Evolutionary conservation across 2,113 vertebrate genomes (phyloP), one percentile per base, ranked within the genome.

Genomic region (Cyprinus carpio): DNA sequence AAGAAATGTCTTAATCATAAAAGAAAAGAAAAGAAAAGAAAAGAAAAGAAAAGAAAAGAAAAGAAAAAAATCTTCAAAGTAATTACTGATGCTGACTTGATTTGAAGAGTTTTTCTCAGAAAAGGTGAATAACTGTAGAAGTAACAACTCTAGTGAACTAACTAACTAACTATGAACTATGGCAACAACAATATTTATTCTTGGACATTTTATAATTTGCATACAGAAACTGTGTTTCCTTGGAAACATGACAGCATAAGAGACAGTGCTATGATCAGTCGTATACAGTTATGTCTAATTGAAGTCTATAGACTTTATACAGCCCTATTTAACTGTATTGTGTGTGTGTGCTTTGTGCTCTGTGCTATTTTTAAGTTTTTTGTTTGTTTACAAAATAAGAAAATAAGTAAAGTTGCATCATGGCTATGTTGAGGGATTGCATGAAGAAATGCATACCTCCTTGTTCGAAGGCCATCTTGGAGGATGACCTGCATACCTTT

Each of bases 181-280:
- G 20, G 5, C 31, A 75, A 75, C 4, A 51, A 15, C 13, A 18
- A 29, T 54, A 15, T 76, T 75, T 49, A 75, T 54, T 75, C 8
- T 51, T 54, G 46, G 75, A 34, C 75, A 25, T n/a, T n/a, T 78
- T 77, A 29, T 75, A 25, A 77, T 15, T 62, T 31, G 18, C 46
- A 62, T 62, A 37, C 31, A 37, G 56, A 79, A 79, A 40, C 51
- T 34, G 3, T 37, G 76, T 79, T 79, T 79, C 76, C 76, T 79
- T 79, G 76, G 76, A 79, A 79, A 79, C 76, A 31, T 76, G 75
- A 76, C 75, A 76, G 75, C 75, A 54, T 15, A 10, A 5, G 75
- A 51, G 27, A 54, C 46, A 23, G 75, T 76, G 49, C 49, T 29
- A 80, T 64, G 8, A 81, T 13, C 18, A 80, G 37, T 62, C 34